Percentiles rank a stretch among this genome's conserved stretches.
phyloP scores from a whole-genome alignment of 2,888 invertebrate species.

The Archaeoteleia sp. region DNA sequence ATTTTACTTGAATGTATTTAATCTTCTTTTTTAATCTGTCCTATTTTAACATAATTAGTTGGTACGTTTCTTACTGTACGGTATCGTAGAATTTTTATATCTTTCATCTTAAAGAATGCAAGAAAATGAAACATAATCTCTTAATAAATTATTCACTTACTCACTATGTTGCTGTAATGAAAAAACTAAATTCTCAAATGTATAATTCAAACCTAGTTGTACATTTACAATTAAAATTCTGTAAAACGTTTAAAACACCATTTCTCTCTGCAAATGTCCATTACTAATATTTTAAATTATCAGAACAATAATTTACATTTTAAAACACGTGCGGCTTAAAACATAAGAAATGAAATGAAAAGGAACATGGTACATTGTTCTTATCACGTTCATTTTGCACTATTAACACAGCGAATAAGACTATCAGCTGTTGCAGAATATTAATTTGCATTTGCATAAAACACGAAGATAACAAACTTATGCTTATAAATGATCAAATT shows the following conservation, averaged over 20 bases:
- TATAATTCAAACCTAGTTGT: conserved; percentile 33
- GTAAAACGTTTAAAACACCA: conserved; percentile 19
- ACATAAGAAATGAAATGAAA: conserved; percentile 1
- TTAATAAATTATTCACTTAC: conserved; percentile 46
- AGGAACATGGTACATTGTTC: neutral
- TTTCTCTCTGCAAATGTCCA: conserved; percentile 9
- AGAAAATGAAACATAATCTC: conserved; percentile 33
- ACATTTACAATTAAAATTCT: conserved; percentile 32
- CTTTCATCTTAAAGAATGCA: conserved; percentile 36
- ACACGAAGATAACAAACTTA: neutral
- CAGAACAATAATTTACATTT: too few species aligned
- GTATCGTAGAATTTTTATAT: conserved; percentile 30
- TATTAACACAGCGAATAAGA: too few species aligned
- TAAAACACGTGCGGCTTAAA: too few species aligned
- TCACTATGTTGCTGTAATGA: conserved; percentile 17
- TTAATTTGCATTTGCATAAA: too few species aligned
- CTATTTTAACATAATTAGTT: conserved; percentile 45
- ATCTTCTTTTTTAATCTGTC: conserved; percentile 39
- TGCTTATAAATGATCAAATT: neutral
- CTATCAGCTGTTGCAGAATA: too few species aligned
- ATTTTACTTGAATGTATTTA: conserved; percentile 27
- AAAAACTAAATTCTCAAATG: conserved; percentile 17
- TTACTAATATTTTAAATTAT: too few species aligned
- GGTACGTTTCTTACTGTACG: conserved; percentile 24
- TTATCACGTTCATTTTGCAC: too few species aligned